Conservation (phyloP, 2,113 vertebrate species). For the Rutilus rutilus region DNA sequence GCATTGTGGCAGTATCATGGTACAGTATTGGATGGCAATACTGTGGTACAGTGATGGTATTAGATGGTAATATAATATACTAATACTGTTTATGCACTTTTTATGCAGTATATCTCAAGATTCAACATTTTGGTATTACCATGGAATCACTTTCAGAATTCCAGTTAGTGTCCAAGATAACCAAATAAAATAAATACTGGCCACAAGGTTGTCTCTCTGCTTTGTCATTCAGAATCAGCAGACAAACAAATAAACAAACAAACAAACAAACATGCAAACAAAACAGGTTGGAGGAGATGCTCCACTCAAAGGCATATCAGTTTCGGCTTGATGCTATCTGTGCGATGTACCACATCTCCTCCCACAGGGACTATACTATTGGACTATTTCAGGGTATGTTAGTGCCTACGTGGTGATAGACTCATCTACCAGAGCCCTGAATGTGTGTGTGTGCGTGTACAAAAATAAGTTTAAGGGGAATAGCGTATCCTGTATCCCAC, state of each 20-base stretch:
- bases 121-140: too few species aligned
- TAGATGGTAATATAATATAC: background rate
- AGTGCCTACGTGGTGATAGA: slow-evolving; percentile 62
- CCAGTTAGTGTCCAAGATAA: background rate
- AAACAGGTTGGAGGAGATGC: background rate
- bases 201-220: background rate
- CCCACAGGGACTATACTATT: slow-evolving; percentile 7
- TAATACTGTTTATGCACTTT: too few species aligned
- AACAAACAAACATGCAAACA: slow-evolving; percentile 23
- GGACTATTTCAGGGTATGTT: slow-evolving; percentile 62
- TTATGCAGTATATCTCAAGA: too few species aligned
- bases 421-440: slow-evolving; percentile 59
- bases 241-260: slow-evolving; percentile 27
- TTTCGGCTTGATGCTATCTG: slow-evolving; percentile 26
- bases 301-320: slow-evolving; percentile 3
- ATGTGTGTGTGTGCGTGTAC: background rate
- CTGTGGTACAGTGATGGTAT: background rate
- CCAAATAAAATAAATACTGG: slow-evolving; percentile 13
- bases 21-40: background rate
- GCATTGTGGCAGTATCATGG: background rate
- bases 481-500: background rate
- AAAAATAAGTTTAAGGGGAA: background rate
- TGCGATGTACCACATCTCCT: slow-evolving; percentile 35
- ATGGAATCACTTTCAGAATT: background rate
- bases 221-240: background rate